phyloP scores from a whole-genome alignment of 1,140 invertebrate species.

The Hylyphantes graminicola region DNA sequence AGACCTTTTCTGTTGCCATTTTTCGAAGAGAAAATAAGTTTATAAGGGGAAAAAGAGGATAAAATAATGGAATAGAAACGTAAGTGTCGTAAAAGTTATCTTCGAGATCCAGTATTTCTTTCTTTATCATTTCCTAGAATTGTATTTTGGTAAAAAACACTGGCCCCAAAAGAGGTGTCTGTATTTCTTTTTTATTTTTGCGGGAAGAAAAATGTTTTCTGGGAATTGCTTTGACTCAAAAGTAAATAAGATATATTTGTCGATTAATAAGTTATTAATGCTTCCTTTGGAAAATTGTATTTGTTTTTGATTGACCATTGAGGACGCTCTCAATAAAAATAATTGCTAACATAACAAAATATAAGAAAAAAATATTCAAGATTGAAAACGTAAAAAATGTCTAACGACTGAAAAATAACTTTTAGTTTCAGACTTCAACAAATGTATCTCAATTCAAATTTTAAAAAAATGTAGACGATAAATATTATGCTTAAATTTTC shows the following conservation, averaged over 20 bases:
- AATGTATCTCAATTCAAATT: no score
- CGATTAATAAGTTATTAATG: no score
- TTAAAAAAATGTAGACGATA: no score
- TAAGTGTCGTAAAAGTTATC: slow-evolving; percentile 59
- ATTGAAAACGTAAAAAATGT: no score
- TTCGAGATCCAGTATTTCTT: slow-evolving; percentile 54
- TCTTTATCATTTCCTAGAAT: slow-evolving; percentile 19
- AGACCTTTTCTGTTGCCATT: slow-evolving; percentile 53
- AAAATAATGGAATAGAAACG: slow-evolving; percentile 53
- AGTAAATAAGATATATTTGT: slow-evolving; percentile 15
- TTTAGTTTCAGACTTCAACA: no score
- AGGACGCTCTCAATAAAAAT: not conserved
- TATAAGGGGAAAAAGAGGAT: slow-evolving; percentile 45
- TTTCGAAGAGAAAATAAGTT: slow-evolving; percentile 49
- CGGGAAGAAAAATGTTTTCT: slow-evolving; percentile 20
- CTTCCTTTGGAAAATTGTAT: no score
- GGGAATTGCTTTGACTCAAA: slow-evolving; percentile 12
- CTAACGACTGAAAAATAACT: no score
- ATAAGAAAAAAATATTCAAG: no score
- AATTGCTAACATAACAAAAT: no score
- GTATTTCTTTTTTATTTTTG: slow-evolving; percentile 33
- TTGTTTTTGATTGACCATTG: not conserved
- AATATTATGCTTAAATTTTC: no score
- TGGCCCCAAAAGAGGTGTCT: slow-evolving; percentile 34
- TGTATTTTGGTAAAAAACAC: slow-evolving; percentile 40